Evolutionary conservation across 2,113 vertebrate genomes (phyloP).

Genomic region (Mugil cephalus): DNA sequence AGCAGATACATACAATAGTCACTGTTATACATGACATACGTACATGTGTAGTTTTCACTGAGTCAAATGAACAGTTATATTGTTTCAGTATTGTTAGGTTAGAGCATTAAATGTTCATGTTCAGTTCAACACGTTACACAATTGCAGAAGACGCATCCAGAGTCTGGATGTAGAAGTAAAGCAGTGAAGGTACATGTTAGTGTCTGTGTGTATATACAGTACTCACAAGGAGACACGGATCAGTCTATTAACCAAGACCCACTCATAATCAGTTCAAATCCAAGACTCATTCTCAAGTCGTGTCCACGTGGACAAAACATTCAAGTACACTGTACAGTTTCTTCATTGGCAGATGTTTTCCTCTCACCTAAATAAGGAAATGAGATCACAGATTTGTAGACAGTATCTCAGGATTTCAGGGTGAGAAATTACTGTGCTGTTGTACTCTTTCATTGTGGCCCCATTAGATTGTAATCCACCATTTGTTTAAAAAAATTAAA

Average conservation of each 20-base stretch:
- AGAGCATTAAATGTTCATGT: slow-evolving; percentile 10
- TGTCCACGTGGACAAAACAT: slow-evolving; percentile 19
- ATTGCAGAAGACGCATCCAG: slow-evolving; percentile 30
- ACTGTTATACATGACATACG: slow-evolving; percentile 32
- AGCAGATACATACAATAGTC: slow-evolving; percentile 33
- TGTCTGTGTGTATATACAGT: slow-evolving; percentile 37
- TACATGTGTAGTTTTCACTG: slow-evolving; percentile 34
- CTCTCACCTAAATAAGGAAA: not conserved
- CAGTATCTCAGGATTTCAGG: not conserved
- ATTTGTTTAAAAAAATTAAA: not conserved
- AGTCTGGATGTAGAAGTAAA: slow-evolving; percentile 34
- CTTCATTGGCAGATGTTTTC: not conserved
- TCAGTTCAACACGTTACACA: slow-evolving; percentile 16
- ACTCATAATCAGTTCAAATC: slow-evolving; percentile 5
- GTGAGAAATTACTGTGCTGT: not conserved
- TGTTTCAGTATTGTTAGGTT: slow-evolving; percentile 21
- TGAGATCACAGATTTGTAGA: slow-evolving; percentile 4
- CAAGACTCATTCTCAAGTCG: not conserved
- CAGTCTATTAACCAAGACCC: slow-evolving; percentile 14
- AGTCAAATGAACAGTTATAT: slow-evolving; percentile 11
- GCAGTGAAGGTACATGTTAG: slow-evolving; percentile 14
- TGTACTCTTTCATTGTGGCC: not conserved
- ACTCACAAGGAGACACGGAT: slow-evolving; percentile 1
- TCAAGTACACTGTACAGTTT: slow-evolving; percentile 15
- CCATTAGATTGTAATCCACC: not conserved